Conservation (phyloP, 2,113 vertebrate genomes). For the Apus apus region DNA sequence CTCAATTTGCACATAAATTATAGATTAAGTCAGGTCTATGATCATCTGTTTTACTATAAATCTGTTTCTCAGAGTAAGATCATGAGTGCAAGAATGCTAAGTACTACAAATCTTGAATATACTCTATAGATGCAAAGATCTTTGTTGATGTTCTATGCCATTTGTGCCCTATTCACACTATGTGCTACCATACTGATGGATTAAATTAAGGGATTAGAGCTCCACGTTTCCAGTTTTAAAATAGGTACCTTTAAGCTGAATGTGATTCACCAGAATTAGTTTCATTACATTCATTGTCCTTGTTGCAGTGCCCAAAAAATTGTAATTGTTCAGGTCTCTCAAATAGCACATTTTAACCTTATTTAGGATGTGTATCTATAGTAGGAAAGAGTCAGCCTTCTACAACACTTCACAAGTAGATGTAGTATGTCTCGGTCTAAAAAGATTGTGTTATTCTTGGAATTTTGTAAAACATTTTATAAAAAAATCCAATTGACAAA, state of each 20-base stretch:
- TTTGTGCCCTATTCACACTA: neutral
- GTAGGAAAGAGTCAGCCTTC: neutral
- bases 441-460: neutral
- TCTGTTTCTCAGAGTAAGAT: neutral
- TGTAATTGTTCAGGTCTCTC: neutral
- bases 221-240: neutral
- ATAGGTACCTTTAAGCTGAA: neutral
- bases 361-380: neutral
- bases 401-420: neutral
- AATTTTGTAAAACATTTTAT: conserved; percentile 1
- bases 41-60: neutral
- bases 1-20: neutral
- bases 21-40: neutral
- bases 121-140: neutral
- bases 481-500: neutral
- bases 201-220: neutral
- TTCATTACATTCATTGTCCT: neutral
- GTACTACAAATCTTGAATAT: neutral
- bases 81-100: neutral
- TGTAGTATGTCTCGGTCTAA: neutral
- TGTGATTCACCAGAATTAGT: neutral
- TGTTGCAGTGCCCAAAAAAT: neutral
- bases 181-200: neutral
- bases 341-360: neutral
- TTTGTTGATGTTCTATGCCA: neutral